Percentiles rank a stretch among this genome's conserved stretches.
phyloP scores from a whole-genome alignment of 1,140 invertebrate species.

The Bombus sylvicola region DNA sequence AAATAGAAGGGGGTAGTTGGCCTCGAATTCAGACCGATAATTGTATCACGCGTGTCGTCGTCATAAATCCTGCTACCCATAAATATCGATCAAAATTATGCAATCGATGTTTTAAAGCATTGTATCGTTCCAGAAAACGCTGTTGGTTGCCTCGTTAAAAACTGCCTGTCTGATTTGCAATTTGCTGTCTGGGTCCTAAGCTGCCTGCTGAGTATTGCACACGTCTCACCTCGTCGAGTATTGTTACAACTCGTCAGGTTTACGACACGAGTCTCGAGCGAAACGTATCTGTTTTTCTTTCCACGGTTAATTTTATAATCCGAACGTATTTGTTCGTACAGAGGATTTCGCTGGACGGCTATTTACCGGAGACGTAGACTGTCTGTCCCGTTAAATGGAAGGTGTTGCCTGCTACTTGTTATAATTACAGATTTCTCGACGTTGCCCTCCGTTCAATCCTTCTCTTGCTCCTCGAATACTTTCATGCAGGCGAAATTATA shows the following conservation, averaged over 20 bases:
- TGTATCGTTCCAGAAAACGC: background rate
- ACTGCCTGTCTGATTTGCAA: constrained; percentile 13
- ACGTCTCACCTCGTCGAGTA: background rate
- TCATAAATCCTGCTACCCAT: constrained; percentile 1
- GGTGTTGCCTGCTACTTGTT: background rate
- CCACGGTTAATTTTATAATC: background rate
- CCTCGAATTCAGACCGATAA: background rate
- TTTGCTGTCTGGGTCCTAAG: constrained; percentile 5
- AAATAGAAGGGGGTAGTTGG: no score
- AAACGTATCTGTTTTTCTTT: background rate
- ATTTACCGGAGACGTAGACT: background rate
- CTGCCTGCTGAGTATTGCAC: background rate
- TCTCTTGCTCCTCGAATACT: background rate
- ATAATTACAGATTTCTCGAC: background rate
- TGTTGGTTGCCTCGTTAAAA: constrained; percentile 14
- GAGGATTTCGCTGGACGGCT: no score
- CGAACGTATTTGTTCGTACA: background rate
- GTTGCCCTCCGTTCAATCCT: background rate
- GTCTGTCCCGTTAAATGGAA: background rate
- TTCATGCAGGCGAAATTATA: background rate
- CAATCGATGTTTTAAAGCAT: constrained; percentile 14
- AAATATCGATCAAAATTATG: constrained; percentile 31
- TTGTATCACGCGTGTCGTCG: background rate
- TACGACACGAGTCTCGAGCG: background rate
- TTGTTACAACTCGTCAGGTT: constrained; percentile 5